These are phyloP conservation scores for Meliscaeva auricollis DNA, from an alignment of 2,888 invertebrate genomes.

Conservation along the genomic window DNA sequence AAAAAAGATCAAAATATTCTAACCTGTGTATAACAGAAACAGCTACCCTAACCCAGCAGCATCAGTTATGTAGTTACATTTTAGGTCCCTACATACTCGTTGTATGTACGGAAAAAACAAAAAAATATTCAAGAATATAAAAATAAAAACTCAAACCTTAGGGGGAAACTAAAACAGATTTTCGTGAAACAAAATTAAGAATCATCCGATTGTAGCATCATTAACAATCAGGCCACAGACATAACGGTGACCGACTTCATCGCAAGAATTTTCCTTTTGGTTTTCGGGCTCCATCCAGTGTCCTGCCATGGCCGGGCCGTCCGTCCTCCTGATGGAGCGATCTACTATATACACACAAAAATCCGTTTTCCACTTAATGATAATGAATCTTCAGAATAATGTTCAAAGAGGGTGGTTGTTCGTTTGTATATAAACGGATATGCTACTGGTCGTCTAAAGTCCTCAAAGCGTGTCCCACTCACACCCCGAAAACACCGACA, in stretches of 20 bases:
- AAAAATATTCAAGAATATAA: constrained; percentile 18
- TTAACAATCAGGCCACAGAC: constrained; percentile 71
- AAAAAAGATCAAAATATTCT: constrained; percentile 3
- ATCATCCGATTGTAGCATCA: constrained; percentile 71
- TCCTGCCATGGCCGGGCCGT: not conserved
- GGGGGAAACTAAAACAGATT: constrained; percentile 56
- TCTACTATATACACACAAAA: constrained; percentile 39
- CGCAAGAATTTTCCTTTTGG: constrained; percentile 27
- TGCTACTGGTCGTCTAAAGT: constrained; percentile 37
- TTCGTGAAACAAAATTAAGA: constrained; percentile 66
- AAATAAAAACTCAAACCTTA: constrained; percentile 39
- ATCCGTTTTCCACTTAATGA: constrained; percentile 68
- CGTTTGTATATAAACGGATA: constrained; percentile 4
- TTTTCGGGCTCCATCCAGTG: not conserved
- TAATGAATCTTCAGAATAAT: constrained; percentile 62
- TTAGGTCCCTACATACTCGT: not conserved
- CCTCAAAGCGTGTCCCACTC: constrained; percentile 50
- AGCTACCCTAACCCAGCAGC: too few relatives aligned
- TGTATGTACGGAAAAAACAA: too few relatives aligned
- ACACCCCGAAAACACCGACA: not conserved
- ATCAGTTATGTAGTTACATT: constrained; percentile 27
- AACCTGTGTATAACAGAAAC: not conserved
- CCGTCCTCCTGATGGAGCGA: not conserved
- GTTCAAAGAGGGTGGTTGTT: constrained; percentile 2
- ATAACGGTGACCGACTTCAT: constrained; percentile 40